phyloP scores from a whole-genome alignment of 2,888 invertebrate species.

The Piscicola geometra region DNA sequence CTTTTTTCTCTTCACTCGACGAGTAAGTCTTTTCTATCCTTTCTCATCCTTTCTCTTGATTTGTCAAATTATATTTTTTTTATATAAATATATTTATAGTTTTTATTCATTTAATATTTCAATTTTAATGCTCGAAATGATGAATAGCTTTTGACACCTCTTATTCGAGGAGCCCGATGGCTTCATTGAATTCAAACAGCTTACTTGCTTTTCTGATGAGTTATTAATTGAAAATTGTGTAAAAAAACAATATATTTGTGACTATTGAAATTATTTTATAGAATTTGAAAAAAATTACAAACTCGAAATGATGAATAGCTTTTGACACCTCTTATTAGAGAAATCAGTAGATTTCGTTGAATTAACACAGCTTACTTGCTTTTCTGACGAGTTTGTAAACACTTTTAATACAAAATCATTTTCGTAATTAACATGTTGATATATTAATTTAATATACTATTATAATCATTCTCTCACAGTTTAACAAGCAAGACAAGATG shows the following conservation, averaged over 20 bases:
- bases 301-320: slow-evolving; percentile 22
- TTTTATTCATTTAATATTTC: not conserved
- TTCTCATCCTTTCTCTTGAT: not conserved
- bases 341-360: slow-evolving; percentile 17
- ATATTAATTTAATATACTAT: too few relatives aligned
- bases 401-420: too few relatives aligned
- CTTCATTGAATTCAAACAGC: slow-evolving; percentile 26
- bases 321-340: slow-evolving; percentile 18
- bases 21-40: not conserved
- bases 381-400: slow-evolving; percentile 5
- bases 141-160: slow-evolving; percentile 33
- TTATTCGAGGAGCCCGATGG: slow-evolving; percentile 8
- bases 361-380: slow-evolving; percentile 26
- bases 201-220: slow-evolving; percentile 16
- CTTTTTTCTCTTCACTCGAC: not conserved
- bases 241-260: too few relatives aligned
- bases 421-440: too few relatives aligned
- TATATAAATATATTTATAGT: not conserved
- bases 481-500: slow-evolving; percentile 8
- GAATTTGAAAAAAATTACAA: too few relatives aligned
- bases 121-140: slow-evolving; percentile 5
- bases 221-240: not conserved
- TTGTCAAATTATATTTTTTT: not conserved
- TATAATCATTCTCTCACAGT: not conserved
- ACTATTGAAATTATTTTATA: too few relatives aligned